These are phyloP conservation scores for Aphelenchoides besseyi DNA, from an alignment of 1,140 invertebrate species.

Conservation along the genomic window DNA sequence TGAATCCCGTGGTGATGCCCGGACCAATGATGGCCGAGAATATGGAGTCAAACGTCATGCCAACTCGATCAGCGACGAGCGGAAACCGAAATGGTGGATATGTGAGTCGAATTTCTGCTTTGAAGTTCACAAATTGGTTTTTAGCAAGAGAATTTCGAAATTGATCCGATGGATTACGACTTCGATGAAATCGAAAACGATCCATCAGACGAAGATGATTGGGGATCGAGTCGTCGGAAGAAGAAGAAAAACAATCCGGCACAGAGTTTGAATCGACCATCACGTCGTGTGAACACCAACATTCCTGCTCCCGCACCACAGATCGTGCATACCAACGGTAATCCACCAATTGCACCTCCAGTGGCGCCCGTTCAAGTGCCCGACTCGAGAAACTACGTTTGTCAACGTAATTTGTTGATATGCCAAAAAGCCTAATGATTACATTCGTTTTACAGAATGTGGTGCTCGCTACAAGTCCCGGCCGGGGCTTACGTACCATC, in stretches of 20 bases:
- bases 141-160: slow-evolving; percentile 37
- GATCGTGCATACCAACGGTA: neutral
- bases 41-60: neutral
- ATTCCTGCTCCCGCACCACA: neutral
- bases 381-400: slow-evolving; percentile 33
- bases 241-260: slow-evolving; percentile 32
- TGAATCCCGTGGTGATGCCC: slow-evolving; percentile 14
- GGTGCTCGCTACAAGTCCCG: slow-evolving; percentile 93
- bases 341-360: neutral
- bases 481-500: slow-evolving; percentile 92
- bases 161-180: slow-evolving; percentile 36
- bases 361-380: neutral
- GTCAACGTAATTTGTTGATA: slow-evolving; percentile 40
- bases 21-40: neutral
- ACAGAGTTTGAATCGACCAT: neutral
- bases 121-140: slow-evolving; percentile 4
- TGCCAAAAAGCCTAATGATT: too few species aligned
- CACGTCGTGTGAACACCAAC: neutral
- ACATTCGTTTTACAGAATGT: slow-evolving; percentile 68
- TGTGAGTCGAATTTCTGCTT: slow-evolving; percentile 14
- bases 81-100: slow-evolving; percentile 14
- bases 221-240: slow-evolving; percentile 37
- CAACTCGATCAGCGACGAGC: neutral
- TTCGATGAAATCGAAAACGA: slow-evolving; percentile 41
- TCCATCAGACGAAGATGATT: slow-evolving; percentile 45